phyloP scores from a whole-genome alignment of 2,113 vertebrate genomes.

The Upupa epops region DNA sequence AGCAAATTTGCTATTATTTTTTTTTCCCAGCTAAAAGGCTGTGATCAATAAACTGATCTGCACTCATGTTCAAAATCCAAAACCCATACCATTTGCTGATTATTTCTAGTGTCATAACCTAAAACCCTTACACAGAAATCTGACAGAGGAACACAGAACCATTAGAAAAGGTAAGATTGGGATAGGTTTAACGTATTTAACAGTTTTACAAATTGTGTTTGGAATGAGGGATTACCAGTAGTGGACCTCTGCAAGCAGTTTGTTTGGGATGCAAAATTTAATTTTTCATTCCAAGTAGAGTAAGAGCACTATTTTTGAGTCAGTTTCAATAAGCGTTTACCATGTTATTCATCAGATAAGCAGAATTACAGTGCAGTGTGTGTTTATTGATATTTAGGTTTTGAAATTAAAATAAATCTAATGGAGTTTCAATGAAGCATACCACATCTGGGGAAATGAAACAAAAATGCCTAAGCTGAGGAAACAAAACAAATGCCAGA shows the following conservation, averaged over 20 bases:
- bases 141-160: not conserved
- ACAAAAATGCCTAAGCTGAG: not conserved
- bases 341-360: not conserved
- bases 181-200: not conserved
- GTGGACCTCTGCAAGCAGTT: not conserved
- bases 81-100: not conserved
- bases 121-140: not conserved
- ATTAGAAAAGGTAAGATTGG: not conserved
- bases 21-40: not conserved
- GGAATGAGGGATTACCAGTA: not conserved
- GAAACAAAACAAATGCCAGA: too few species aligned
- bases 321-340: not conserved
- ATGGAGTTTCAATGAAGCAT: not conserved
- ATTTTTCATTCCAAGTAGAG: not conserved
- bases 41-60: not conserved
- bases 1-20: not conserved
- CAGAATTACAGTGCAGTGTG: not conserved
- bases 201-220: not conserved
- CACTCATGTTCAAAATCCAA: not conserved
- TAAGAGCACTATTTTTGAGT: not conserved
- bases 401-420: not conserved
- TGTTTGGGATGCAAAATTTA: not conserved
- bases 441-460: not conserved
- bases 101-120: not conserved
- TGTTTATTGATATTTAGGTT: not conserved